Conservation (phyloP, 2,888 invertebrate species). For the Pharmacophagus antenor region DNA sequence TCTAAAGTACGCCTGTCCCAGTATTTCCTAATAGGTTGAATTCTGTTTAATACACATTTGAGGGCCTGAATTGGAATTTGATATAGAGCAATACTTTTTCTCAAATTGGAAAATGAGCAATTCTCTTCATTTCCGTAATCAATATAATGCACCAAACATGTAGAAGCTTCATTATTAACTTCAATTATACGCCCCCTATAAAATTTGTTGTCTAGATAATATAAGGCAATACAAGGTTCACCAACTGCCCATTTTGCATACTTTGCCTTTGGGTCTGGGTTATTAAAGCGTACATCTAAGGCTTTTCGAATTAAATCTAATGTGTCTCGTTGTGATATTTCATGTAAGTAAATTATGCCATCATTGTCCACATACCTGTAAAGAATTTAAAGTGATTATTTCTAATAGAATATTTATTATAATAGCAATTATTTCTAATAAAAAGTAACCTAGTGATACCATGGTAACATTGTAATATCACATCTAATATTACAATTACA, state of each 20-base stretch:
- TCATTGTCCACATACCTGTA: slow-evolving; percentile 66
- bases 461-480: too few relatives aligned
- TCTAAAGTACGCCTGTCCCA: slow-evolving; percentile 82
- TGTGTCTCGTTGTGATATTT: slow-evolving; percentile 54
- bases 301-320: slow-evolving; percentile 74
- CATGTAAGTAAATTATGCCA: slow-evolving; percentile 71
- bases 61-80: slow-evolving; percentile 85
- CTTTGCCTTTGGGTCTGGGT: slow-evolving; percentile 65
- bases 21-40: slow-evolving; percentile 48
- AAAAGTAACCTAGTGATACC: too few relatives aligned
- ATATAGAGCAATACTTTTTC: slow-evolving; percentile 82
- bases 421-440: too few relatives aligned
- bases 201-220: slow-evolving; percentile 83
- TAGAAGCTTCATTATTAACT: slow-evolving; percentile 56
- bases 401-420: too few relatives aligned
- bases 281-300: slow-evolving; percentile 69
- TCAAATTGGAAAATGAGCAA: slow-evolving; percentile 78
- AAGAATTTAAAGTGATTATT: too few relatives aligned
- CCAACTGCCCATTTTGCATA: slow-evolving; percentile 81
- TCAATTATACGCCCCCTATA: slow-evolving; percentile 85
- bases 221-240: slow-evolving; percentile 86
- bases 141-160: slow-evolving; percentile 84
- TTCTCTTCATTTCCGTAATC: slow-evolving; percentile 92
- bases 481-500: too few relatives aligned
- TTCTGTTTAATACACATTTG: slow-evolving; percentile 77